Evolutionary conservation across 30 jellyfish, hydroid and myxozoan genomes (phyloP), one percentile per base, ranked within the genome.

Genomic region (Catostylus mosaicus): DNA sequence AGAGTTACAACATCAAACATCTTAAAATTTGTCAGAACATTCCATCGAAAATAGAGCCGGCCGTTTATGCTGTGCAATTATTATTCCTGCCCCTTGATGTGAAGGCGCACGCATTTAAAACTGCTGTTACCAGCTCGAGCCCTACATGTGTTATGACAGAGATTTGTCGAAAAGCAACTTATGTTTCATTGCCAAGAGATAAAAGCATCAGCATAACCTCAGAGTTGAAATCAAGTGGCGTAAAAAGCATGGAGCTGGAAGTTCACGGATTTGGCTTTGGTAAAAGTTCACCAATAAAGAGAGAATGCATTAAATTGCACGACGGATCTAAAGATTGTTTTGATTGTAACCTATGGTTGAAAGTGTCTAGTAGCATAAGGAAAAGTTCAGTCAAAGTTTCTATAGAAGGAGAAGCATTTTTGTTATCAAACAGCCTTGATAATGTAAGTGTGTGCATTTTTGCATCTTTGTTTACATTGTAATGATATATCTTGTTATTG

Each of bases 181-280:
- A 67, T 70, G 3, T 74, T 12, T 87, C 96, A 23, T 47, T 87
- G 32, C 96, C 96, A n/a, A 71, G 37, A 45, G 91, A 87, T 64
- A 67, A 67, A 32, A 16, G 40, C 32, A 29, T 87, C 23, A 35
- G 56, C 31, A 32, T 75, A 8, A 62, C 91, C 16, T 63, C 75
- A 12, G 69, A 57, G 27, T 54, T 87, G 69, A 23, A 35, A 40
- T 27, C 82, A 0, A 26, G 65, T 0, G 85, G 89, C 29, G 46
- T 87, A 14, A 31, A 34, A 3, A 11, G 30, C 56, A 30, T 72
- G 48, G 43, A 60, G 20, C 72, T 70, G 24, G 34, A 35, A 23
- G 24, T 83, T 19, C 34, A 37, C 31, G 96, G 96, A 10, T 40
- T 75, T 24, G 96, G 96, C 40, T 74, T 85, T 52, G 67, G 87